Base-by-base conservation (phyloP, 2,113 vertebrate genomes). In the Neoarius graeffei region DNA sequence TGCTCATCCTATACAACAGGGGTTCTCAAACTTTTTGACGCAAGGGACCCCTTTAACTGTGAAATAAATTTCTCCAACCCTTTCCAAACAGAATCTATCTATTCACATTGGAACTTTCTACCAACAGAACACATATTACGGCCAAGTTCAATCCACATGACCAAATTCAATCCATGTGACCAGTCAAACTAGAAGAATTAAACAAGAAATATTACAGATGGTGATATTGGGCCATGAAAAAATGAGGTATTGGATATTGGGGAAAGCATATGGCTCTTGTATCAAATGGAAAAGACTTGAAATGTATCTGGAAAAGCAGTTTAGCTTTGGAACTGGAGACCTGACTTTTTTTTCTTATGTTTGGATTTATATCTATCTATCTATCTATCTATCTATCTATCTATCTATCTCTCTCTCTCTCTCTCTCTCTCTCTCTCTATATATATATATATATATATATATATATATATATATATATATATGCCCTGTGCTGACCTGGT, bases 1-100 rank as follows among this genome's bases (percentile, higher is more conserved):
- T 82, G 80, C 57, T 62, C 1, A 0, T 82, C 57, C 30, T 62
- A 7, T 62, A 42, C 57, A 48, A 30, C n/a, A 81, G 27, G 56
- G 27, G 79, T 35, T 60, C 79, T 42, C 25, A 56, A 27, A 79
- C 76, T 79, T 56, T 82, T 62, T 82, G 30, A 82, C 80, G 42
- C 57, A 27, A 82, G 80, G 56, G 80, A 62, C 57, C 57, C 10
- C 19, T 62, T 62, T 7, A 62, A 56, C 13, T 27, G 25, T 56
- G 25, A 54, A 56, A 54, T 54, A n/a, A 17, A 79, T 27, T 17
- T 15, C 13, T 56, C 7, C 5, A 7, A 7, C 0, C 1, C 48
- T 54, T 25, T 52, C 74, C 4, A 4, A n/a, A 17, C 14, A n/a
- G 17, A 56, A 56, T 54, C 13, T 25, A 79, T 27, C 11, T 56